Evolutionary conservation across 2,888 invertebrate genomes (phyloP), one percentile per base, ranked within the genome.

Genomic region (Caenorhabditis macrosperma): DNA sequence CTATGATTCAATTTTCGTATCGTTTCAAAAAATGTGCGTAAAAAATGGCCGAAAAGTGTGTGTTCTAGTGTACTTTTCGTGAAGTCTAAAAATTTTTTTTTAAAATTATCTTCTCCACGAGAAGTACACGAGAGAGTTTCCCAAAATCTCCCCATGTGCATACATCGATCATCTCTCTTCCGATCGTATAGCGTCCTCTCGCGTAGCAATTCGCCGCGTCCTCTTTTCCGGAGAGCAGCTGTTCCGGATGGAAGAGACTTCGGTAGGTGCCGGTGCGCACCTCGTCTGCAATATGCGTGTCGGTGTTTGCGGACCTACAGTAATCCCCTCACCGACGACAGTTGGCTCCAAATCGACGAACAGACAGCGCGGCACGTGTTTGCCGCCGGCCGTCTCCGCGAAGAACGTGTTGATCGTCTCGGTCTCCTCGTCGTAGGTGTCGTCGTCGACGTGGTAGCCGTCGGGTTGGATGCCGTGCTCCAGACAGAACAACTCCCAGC

Each of bases 241-340:
- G 97, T 93, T 97, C 97, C 82, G 97, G 97, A 92, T 97, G 97
- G 94, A 97, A 97, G 91, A 97, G 85, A 33, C 74, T 83, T 15
- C 83, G 81, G 71, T 85, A 96, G 12, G 90, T 90, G 41, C 91
- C 91, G 20, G 91, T 91, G 24, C 91, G 87, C 2, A 91, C 91
- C 44, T 87, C 86, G 48, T 86, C 95, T 86, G 50, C 30, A 81
- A 68, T n/a, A n/a, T n/a, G n/a, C n/a, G n/a, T n/a, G n/a, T n/a
- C n/a, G n/a, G n/a, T n/a, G n/a, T n/a, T n/a, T n/a, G n/a, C n/a
- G n/a, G n/a, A n/a, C n/a, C n/a, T n/a, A n/a, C n/a, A n/a, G n/a
- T n/a, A n/a, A n/a, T n/a, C n/a, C n/a, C 61, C 83, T n/a, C 17
- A 88, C 88, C 88, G 26, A 89, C 85, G 7, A 88, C 88, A 44